Percentiles rank a stretch among this genome's conserved stretches.
Conservation (phyloP, 2,888 invertebrate genomes). For the Napeogenes sylphis region DNA sequence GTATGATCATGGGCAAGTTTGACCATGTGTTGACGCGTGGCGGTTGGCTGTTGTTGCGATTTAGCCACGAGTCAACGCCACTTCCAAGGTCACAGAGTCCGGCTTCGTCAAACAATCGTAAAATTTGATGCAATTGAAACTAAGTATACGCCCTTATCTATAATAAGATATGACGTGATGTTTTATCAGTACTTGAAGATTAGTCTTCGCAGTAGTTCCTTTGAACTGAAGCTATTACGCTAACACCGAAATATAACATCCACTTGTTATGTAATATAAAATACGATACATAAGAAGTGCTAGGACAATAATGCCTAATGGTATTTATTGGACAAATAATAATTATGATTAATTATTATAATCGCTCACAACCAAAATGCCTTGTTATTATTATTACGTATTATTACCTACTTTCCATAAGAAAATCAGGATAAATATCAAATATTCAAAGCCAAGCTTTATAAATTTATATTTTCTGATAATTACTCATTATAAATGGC, state of each 20-base stretch:
- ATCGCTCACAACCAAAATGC: too few species aligned
- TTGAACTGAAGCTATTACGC: not conserved
- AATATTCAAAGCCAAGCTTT: too few species aligned
- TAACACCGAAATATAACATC: too few species aligned
- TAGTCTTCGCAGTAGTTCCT: not conserved
- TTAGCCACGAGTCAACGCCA: conserved; percentile 70
- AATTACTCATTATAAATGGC: conserved; percentile 10
- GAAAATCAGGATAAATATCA: too few species aligned
- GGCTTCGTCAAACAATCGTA: conserved; percentile 46
- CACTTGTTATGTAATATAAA: too few species aligned
- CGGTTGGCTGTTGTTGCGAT: conserved; percentile 46
- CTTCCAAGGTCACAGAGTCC: conserved; percentile 64
- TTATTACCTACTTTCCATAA: too few species aligned
- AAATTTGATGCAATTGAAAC: conserved; percentile 44
- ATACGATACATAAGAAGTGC: too few species aligned
- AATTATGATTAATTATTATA: too few species aligned
- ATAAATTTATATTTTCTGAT: too few species aligned
- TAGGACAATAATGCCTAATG: too few species aligned
- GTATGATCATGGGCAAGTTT: conserved; percentile 18
- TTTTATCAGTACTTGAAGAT: conserved; percentile 18
- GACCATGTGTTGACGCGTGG: conserved; percentile 40
- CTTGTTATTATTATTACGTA: too few species aligned
- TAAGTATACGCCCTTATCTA: conserved; percentile 26
- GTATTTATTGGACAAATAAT: too few species aligned
- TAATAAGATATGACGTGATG: conserved; percentile 25